Conservation (phyloP, 1,140 invertebrate species). For the Drosophila athabasca region DNA sequence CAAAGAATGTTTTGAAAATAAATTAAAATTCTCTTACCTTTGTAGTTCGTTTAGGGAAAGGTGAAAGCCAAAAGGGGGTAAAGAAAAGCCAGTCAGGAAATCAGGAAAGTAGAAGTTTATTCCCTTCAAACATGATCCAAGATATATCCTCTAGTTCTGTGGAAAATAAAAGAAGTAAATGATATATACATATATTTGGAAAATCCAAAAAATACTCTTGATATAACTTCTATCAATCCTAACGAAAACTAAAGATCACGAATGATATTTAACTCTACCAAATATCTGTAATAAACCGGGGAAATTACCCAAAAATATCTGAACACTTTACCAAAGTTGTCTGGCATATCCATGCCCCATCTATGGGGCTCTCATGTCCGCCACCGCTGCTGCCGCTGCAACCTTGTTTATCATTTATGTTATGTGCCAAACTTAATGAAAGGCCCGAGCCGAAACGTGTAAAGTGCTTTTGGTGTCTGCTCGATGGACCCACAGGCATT, state of each 20-base stretch:
- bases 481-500: conserved; percentile 62
- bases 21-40: not conserved
- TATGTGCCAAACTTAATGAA: conserved; percentile 72
- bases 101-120: too few relatives aligned
- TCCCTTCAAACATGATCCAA: too few relatives aligned
- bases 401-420: conserved; percentile 52
- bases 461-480: conserved; percentile 75
- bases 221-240: too few relatives aligned
- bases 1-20: not conserved
- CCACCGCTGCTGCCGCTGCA: not conserved
- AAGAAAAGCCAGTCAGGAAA: too few relatives aligned
- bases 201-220: too few relatives aligned
- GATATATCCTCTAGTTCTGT: too few relatives aligned
- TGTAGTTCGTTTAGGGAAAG: too few relatives aligned
- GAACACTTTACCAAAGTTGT: conserved; percentile 30
- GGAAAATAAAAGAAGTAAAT: too few relatives aligned
- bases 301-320: conserved; percentile 6
- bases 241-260: not conserved
- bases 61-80: too few relatives aligned
- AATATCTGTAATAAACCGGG: conserved; percentile 19
- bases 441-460: conserved; percentile 58
- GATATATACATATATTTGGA: too few relatives aligned
- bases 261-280: conserved; percentile 20
- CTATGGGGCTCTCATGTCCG: too few relatives aligned
- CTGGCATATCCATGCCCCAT: conserved; percentile 16